Base-by-base conservation (phyloP, 2,797 vertebrate species). In the Oreochromis grahami region DNA sequence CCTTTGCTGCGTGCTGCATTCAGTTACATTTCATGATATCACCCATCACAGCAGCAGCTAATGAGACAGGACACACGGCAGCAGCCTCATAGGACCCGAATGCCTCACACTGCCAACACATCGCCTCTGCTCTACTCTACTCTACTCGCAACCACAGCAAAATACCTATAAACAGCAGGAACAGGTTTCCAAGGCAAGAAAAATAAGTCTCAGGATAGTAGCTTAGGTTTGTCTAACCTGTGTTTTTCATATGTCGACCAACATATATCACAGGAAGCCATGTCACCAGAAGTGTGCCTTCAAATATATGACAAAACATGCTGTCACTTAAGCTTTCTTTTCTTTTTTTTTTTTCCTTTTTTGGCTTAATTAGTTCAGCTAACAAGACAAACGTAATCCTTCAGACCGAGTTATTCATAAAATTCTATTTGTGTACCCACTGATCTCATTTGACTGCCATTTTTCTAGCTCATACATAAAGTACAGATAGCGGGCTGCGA, bases 51-150 rank as follows among this genome's bases (percentile, higher is more conserved):
- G 89, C 84, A 74, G 91, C 80, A 78, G 81, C 89, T 95, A 96
- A 96, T 91, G 86, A 89, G 87, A 95, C 81, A 91, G 92, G 95
- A 95, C 95, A 93, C 89, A 93, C 87, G n/a, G 87, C 89, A 91
- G 87, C 88, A 77, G 79, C 86, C 89, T 84, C 74, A 50, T 43
- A 86, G 79, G 84, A 70, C 34, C 84, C 79, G 74, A 85, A 83
- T 56, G 38, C 52, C 63, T 14, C 50, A 52, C 80, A 32, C 45
- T 41, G 83, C 82, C 86, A 60, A 56, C 72, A 74, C 41, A 72
- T 76, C 12, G 10, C 48, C 34, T 45, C 38, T 80, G 58, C 83
- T 55, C 48, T 36, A 17, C 29, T 55, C 48, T 36, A 17, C 29
- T 38, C 77, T 36, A 19, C 24, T 38, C 76, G 41, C 43, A 87